Conservation (phyloP, 2,113 vertebrate genomes). For the Catharus fuscescens region DNA sequence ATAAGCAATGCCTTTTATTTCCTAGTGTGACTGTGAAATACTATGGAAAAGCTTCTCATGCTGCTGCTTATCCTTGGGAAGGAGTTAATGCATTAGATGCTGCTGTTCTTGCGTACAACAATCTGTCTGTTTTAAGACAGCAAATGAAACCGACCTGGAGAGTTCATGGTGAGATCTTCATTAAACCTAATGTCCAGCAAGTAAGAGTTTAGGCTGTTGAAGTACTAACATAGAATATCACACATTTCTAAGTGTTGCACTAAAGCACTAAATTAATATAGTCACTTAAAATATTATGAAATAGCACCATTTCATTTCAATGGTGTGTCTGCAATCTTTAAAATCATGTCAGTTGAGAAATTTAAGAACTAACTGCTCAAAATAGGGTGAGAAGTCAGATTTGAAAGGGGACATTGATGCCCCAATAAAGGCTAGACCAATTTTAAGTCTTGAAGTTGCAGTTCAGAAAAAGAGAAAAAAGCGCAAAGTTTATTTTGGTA, state of each 20-base stretch:
- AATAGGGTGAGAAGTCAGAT: neutral
- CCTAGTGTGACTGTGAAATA: constrained; percentile 88
- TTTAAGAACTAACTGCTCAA: neutral
- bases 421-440: neutral
- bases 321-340: neutral
- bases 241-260: neutral
- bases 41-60: constrained; percentile 87
- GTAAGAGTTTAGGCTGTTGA: constrained; percentile 28
- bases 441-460: neutral
- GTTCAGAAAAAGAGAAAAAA: neutral
- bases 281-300: neutral
- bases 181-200: constrained; percentile 57
- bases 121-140: constrained; percentile 87
- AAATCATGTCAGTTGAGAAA: neutral
- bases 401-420: neutral
- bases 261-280: neutral
- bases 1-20: constrained; percentile 70
- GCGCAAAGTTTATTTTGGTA: neutral
- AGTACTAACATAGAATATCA: constrained; percentile 22
- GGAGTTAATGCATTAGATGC: constrained; percentile 92
- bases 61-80: constrained; percentile 89
- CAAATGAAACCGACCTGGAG: constrained; percentile 90
- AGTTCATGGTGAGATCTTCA: constrained; percentile 82
- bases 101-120: constrained; percentile 90
- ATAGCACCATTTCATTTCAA: neutral